Evolutionary conservation across 2,888 invertebrate genomes (phyloP).

Genomic region (Nipponacmea schrenckii): DNA sequence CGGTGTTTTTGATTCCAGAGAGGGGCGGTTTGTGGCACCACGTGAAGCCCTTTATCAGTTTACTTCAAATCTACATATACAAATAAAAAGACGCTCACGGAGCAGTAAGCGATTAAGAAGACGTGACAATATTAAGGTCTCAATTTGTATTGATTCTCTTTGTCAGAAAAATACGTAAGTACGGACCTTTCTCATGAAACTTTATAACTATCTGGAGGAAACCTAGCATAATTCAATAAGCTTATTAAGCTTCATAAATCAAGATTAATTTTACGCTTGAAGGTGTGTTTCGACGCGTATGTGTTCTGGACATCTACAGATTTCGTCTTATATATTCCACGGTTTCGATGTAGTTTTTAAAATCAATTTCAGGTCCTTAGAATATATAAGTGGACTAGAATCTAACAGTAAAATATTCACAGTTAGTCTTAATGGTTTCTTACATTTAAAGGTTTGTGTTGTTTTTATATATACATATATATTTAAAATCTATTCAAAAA

Average conservation of each 20-base stretch:
- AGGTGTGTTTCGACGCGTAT: slow-evolving; percentile 7
- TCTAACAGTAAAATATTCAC: slow-evolving; percentile 53
- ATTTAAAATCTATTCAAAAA: no score
- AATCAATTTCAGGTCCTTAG: slow-evolving; percentile 44
- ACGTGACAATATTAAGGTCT: slow-evolving; percentile 47
- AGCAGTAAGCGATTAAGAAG: slow-evolving; percentile 35
- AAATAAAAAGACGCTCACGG: slow-evolving; percentile 38
- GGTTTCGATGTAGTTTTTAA: not conserved
- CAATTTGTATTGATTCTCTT: slow-evolving; percentile 58
- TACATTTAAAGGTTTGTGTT: slow-evolving; percentile 55
- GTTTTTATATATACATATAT: not conserved
- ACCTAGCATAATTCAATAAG: not conserved
- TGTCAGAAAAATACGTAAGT: slow-evolving; percentile 62
- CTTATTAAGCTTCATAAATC: slow-evolving; percentile 12
- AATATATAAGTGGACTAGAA: slow-evolving; percentile 47
- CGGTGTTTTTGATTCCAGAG: slow-evolving; percentile 45
- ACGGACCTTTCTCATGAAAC: not conserved
- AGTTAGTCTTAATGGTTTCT: slow-evolving; percentile 49
- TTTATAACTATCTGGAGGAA: not conserved
- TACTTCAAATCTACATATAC: slow-evolving; percentile 55
- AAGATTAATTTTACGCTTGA: slow-evolving; percentile 5
- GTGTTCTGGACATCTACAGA: slow-evolving; percentile 1
- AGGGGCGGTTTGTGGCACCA: slow-evolving; percentile 58
- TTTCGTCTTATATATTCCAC: not conserved
- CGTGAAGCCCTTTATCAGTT: slow-evolving; percentile 60